A percentile compares a stretch with the other conserved stretches of the same genome.
Conservation (phyloP, 2,113 vertebrate species). For the Atlantisia rogersi region DNA sequence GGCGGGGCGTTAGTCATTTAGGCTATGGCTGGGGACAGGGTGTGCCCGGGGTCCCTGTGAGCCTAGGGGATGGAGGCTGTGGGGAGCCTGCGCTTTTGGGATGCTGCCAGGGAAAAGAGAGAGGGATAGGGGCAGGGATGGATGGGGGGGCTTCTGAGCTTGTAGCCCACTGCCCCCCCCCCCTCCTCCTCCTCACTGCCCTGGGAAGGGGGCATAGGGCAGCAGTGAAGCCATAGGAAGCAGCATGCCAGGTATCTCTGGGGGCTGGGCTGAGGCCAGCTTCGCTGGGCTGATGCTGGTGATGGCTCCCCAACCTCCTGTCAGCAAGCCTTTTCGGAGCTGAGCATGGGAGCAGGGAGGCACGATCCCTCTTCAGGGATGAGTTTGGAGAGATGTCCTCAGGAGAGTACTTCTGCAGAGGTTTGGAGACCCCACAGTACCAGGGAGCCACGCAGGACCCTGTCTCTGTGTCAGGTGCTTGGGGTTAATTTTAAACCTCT, state of each 20-base stretch:
- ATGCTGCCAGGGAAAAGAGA: not conserved
- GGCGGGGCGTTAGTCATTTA: conserved; percentile 18
- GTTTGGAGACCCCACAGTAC: not conserved
- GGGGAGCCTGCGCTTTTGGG: not conserved
- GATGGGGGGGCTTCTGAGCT: not conserved
- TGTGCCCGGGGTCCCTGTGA: not conserved
- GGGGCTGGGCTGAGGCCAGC: not conserved
- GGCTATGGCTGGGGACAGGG: not conserved
- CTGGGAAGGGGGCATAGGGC: not conserved
- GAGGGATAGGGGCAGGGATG: not conserved
- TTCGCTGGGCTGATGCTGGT: not conserved
- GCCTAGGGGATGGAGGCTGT: fast-evolving
- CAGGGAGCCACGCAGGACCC: not conserved
- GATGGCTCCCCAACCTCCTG: not conserved
- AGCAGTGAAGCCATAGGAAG: not conserved
- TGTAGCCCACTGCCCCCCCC: fast-evolving
- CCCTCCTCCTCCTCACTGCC: not conserved
- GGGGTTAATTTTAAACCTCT: not conserved
- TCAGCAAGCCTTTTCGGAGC: not conserved
- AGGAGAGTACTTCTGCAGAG: not conserved
- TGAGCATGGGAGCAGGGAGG: not conserved
- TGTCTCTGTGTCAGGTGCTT: not conserved
- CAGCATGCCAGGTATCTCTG: fast-evolving
- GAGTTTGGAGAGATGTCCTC: not conserved
- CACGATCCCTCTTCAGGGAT: not conserved